These are phyloP conservation scores for Pristionchus maxplancki DNA, from an alignment of 2,888 invertebrate species.

Conservation along the genomic window DNA sequence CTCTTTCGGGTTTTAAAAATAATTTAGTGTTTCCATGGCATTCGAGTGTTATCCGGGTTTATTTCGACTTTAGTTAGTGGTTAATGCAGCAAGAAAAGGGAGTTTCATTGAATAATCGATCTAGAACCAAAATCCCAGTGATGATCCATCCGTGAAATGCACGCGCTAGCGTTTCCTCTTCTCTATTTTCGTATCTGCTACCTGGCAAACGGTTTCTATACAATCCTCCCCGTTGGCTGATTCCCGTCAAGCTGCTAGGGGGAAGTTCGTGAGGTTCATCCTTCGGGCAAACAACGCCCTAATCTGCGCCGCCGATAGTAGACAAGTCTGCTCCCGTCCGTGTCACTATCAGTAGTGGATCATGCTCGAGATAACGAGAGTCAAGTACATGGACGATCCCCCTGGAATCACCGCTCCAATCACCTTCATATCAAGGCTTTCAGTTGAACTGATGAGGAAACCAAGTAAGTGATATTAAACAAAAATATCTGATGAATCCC, in stretches of 20 bases:
- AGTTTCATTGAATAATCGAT: too few species aligned
- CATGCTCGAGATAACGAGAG: not conserved
- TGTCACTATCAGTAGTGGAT: constrained; percentile 6
- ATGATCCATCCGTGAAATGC: not conserved
- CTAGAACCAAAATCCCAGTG: not conserved
- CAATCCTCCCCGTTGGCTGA: not conserved
- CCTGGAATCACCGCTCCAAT: not conserved
- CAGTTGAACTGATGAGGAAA: not conserved
- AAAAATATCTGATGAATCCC: not conserved
- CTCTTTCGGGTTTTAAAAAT: too few species aligned
- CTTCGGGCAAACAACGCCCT: not conserved
- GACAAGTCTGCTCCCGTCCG: constrained; percentile 4
- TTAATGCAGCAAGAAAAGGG: too few species aligned
- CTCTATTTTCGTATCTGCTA: constrained; percentile 8
- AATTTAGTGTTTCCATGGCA: too few species aligned
- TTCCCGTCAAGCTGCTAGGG: not conserved
- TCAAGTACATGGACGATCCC: not conserved
- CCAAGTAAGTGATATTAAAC: not conserved
- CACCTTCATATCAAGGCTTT: not conserved
- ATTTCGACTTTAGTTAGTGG: not conserved
- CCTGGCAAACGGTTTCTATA: constrained; percentile 3
- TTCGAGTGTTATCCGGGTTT: not conserved
- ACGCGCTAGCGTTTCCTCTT: not conserved
- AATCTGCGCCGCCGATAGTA: constrained; percentile 20
- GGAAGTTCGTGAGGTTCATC: constrained; percentile 21